Evolutionary conservation across 2,888 invertebrate genomes (phyloP), one percentile per base, ranked within the genome.

Genomic region (Marronus borbonicus): DNA sequence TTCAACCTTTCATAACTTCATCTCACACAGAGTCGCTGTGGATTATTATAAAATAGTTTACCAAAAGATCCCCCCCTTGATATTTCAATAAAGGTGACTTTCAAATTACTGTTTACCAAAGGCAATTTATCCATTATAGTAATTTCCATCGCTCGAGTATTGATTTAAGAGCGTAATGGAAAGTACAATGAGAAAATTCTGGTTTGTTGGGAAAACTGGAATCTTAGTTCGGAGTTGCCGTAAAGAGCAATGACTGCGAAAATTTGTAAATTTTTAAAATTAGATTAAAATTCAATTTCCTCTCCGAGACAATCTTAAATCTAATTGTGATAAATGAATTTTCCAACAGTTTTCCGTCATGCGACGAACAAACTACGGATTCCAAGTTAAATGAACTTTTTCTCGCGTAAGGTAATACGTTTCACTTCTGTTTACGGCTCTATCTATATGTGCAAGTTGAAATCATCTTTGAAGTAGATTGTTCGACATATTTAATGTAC

Each of bases 261-360:
- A 78, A 78, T 78, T 78, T 76, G 76, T 68, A 69, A 78, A 78
- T 78, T 78, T 76, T 66, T 58, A 76, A 76, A 78, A 78, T 78
- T 78, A 76, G 76, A 78, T 78, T 78, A 78, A 78, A 78, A 78
- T 78, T 78, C 76, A 76, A 76, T 76, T 76, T 76, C 68, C 44
- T 60, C 60, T 24, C 39, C 72, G 72, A 74, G 72, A 74, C 72
- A 74, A 74, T 74, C 72, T 74, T 36, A 49, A 74, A 74, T 74
- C 62, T 74, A 74, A 74, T 74, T 74, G 60, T 39, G 49, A 74
- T 74, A 74, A 74, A 60, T 74, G 72, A 74, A 74, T 74, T 74
- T 62, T 74, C 72, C 60, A 60, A 60, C 60, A 74, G 72, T 74
- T 74, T 74, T 74, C 60, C 72, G 60, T 74, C 72, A 62, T 58